Evolutionary conservation across 2,113 vertebrate species (phyloP).

Genomic region (Pogona vitticeps): DNA sequence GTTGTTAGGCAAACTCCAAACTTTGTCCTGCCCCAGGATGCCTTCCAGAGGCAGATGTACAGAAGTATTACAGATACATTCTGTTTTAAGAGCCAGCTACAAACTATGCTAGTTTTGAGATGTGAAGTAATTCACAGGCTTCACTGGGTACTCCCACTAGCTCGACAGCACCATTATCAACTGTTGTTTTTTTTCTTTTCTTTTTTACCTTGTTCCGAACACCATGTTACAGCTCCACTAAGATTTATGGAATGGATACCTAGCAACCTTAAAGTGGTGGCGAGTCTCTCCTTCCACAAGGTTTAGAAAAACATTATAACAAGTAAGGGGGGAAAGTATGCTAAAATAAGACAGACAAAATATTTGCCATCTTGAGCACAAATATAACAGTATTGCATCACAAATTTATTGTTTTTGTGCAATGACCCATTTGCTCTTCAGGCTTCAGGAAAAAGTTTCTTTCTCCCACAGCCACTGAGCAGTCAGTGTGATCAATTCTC

Average conservation of each 20-base stretch:
- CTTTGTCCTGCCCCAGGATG: neutral
- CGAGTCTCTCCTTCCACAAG: neutral
- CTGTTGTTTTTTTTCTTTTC: neutral
- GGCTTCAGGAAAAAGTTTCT: neutral
- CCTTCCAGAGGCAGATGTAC: neutral
- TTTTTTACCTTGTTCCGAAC: neutral
- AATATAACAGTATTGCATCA: neutral
- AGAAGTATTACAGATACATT: neutral
- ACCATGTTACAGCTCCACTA: neutral
- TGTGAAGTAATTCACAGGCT: neutral
- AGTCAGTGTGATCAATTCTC: rapidly evolving
- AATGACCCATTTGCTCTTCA: neutral
- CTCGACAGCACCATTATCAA: neutral
- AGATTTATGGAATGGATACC: neutral
- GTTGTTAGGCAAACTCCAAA: neutral
- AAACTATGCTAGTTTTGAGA: neutral
- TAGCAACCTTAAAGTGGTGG: neutral
- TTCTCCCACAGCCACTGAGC: neutral
- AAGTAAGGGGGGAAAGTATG: neutral
- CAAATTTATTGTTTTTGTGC: neutral
- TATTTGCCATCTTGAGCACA: neutral
- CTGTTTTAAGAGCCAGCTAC: neutral
- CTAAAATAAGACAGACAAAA: neutral
- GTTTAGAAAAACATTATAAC: neutral
- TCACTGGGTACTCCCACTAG: neutral